Conservation (phyloP, 1,140 invertebrate genomes). For the Sarcophaga peregrina region DNA sequence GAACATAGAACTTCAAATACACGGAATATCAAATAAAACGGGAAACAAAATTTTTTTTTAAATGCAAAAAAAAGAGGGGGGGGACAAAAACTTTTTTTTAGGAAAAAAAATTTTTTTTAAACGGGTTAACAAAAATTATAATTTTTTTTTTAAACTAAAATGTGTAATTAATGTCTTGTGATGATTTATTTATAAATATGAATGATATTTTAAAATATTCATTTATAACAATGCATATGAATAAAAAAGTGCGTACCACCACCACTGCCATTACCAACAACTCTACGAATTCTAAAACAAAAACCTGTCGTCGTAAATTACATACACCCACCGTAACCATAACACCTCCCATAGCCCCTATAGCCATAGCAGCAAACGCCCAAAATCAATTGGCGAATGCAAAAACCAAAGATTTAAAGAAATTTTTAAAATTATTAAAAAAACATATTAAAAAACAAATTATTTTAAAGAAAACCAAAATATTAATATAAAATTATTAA, state of each 20-base stretch:
- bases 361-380: not conserved
- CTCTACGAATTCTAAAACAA: not conserved
- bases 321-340: not conserved
- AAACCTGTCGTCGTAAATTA: no score
- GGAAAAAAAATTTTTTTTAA: not conserved
- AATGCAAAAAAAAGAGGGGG: not conserved
- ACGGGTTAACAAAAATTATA: not conserved
- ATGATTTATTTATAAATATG: slow-evolving; percentile 45
- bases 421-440: slow-evolving; percentile 60
- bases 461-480: slow-evolving; percentile 57
- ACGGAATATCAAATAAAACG: slow-evolving; percentile 25
- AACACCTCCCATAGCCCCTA: no score
- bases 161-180: slow-evolving; percentile 10
- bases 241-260: slow-evolving; percentile 42
- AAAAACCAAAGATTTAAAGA: slow-evolving; percentile 56
- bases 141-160: not conserved
- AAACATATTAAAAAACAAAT: slow-evolving; percentile 59
- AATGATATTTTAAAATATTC: slow-evolving; percentile 60
- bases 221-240: slow-evolving; percentile 64
- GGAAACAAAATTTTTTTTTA: not conserved
- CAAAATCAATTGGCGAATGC: slow-evolving; percentile 24
- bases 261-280: not conserved
- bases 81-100: slow-evolving; percentile 10
- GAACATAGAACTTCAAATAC: slow-evolving; percentile 55
- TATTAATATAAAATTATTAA: slow-evolving; percentile 46